A percentile compares a stretch with the other conserved stretches of the same genome.
These are phyloP conservation scores for Ammodytes dubius DNA, from an alignment of 2,113 vertebrate genomes.

Conservation along the genomic window DNA sequence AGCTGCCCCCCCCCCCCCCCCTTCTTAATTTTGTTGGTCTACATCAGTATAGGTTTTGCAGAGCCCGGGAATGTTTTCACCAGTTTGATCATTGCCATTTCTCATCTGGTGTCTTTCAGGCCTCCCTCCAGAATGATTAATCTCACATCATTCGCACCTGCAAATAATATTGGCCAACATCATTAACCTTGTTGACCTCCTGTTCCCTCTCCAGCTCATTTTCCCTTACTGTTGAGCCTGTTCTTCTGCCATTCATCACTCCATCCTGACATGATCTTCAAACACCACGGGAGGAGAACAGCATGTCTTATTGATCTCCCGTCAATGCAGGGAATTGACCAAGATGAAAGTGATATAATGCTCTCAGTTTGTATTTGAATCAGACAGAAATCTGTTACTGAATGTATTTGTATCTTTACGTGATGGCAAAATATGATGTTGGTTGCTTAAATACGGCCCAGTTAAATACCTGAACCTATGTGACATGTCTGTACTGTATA, in stretches of 20 bases:
- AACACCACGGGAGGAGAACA: conserved; percentile 68
- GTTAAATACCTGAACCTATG: neutral
- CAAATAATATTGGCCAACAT: conserved; percentile 77
- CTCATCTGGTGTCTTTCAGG: conserved; percentile 65
- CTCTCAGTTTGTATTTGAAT: conserved; percentile 49
- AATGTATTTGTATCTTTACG: neutral
- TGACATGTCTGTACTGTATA: neutral
- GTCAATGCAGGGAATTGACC: conserved; percentile 70
- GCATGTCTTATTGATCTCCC: conserved; percentile 76
- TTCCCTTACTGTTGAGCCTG: conserved; percentile 64
- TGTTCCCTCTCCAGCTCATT: conserved; percentile 67
- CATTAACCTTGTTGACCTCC: conserved; percentile 79
- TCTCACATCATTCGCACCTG: conserved; percentile 76
- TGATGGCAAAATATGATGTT: neutral
- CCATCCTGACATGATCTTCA: conserved; percentile 67
- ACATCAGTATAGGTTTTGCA: conserved; percentile 44
- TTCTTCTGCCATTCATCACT: conserved; percentile 76
- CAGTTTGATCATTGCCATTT: conserved; percentile 66
- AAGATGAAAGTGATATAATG: conserved; percentile 62
- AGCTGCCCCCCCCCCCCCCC: conserved; percentile 20
- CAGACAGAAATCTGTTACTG: neutral
- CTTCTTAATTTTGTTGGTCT: conserved; percentile 37
- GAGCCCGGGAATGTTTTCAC: conserved; percentile 55
- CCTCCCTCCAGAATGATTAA: conserved; percentile 69
- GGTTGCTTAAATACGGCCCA: neutral